Evolutionary conservation across 2,797 vertebrate genomes (phyloP), one percentile per base, ranked within the genome.

Genomic region (Coregonus sp.): DNA sequence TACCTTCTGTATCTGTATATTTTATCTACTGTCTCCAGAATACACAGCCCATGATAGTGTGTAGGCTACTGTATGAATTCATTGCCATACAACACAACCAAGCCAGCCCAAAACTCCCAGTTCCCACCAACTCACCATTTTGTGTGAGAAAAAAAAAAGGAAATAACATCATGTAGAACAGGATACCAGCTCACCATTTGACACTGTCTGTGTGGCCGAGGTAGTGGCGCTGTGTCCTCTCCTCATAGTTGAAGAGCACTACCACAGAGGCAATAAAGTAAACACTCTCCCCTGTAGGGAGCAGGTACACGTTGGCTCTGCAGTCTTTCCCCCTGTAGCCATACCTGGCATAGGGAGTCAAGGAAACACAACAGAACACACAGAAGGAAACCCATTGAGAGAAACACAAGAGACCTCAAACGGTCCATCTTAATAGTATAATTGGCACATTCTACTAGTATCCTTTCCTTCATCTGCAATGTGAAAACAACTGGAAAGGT

Each of bases 221-320:
- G 90, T 98, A 99, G 89, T 99, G 97, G 35, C 98, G 93, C 78
- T 99, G 98, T 63, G 97, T 98, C 82, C 95, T 93, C 69, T 98
- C 97, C 73, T 99, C 97, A 2, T 97, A 97, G 92, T 98, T 98
- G 90, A 98, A 99, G 0, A 99, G 93, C 80, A 97, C 96, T 16
- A 98, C 98, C 11, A 98, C 96, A 0, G 97, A 99, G 16, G 98
- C 98, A 5, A 99, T 94, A 84, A 99, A 99, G 92, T 99, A 99
- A 1, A 99, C 96, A 0, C 97, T 96, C 91, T 99, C 98, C 74
- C 98, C 98, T 0, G 98, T 99, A 80, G 98, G 98, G 80, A 99
- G 95, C 84, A 99, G 95, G 92, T 95, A 98, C 88, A 99, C 93
- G 77, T 99, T 99, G 14, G 97, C 96, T 89, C 98, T 91, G 89